Conservation (phyloP, 2,113 vertebrate species). For the Theropithecus gelada region DNA sequence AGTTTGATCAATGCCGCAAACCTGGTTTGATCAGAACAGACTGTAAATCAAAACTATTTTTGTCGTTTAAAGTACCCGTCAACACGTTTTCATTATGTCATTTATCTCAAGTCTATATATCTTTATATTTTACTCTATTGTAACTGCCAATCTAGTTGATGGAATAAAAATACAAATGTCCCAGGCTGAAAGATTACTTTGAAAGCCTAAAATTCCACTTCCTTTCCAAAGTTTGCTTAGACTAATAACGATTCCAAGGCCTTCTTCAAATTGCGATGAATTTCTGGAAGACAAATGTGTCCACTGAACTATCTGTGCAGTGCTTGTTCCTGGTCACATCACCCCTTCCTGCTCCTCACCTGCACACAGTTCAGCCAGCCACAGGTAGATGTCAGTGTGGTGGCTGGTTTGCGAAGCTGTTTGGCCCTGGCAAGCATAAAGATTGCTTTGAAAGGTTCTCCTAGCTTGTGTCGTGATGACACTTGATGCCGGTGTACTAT, state of each 20-base stretch:
- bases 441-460: not conserved
- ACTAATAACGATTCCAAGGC: not conserved
- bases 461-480: not conserved
- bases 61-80: not conserved
- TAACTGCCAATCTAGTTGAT: not conserved
- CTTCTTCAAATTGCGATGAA: too few species aligned
- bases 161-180: not conserved
- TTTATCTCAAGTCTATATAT: not conserved
- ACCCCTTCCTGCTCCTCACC: not conserved
- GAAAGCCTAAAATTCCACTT: not conserved
- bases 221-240: not conserved
- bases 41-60: not conserved
- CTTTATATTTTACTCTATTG: not conserved
- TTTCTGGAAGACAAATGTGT: fast-evolving
- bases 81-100: not conserved
- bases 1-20: not conserved
- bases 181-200: not conserved
- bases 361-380: not conserved
- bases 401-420: not conserved
- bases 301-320: fast-evolving
- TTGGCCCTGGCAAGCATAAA: not conserved
- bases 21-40: not conserved
- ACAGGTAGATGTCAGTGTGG: not conserved
- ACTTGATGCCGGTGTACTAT: not conserved
- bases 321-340: fast-evolving